Conservation (phyloP, 2,888 invertebrate species). For the Pteria penguin region DNA sequence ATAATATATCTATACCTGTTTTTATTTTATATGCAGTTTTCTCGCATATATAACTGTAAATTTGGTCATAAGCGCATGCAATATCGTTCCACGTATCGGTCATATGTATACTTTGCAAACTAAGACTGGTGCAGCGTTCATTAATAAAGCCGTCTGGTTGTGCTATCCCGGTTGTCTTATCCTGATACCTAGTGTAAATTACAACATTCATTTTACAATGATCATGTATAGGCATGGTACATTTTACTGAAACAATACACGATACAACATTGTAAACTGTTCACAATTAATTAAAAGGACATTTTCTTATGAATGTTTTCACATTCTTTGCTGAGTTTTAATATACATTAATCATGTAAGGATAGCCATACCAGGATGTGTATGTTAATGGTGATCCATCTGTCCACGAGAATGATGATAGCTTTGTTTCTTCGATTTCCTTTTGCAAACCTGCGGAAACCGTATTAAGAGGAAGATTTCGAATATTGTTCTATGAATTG, state of each 20-base stretch:
- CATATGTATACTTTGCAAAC: constrained; percentile 41
- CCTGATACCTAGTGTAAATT: constrained; percentile 19
- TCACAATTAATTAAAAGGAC: no score
- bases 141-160: constrained; percentile 48
- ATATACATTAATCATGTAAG: neutral
- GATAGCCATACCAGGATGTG: constrained; percentile 42
- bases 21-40: neutral
- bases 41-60: constrained; percentile 46
- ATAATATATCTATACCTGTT: no score
- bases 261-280: no score
- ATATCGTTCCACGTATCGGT: constrained; percentile 49
- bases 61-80: constrained; percentile 48
- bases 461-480: neutral
- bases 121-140: constrained; percentile 42
- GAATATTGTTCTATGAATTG: no score
- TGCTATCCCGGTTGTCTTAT: neutral
- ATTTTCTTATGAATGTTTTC: neutral
- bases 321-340: neutral
- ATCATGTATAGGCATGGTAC: no score
- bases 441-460: constrained; percentile 38
- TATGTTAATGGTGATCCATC: constrained; percentile 46
- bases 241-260: no score
- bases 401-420: constrained; percentile 32
- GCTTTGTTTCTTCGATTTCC: constrained; percentile 8
- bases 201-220: no score